Percentiles rank a stretch among this genome's conserved stretches.
Evolutionary conservation across 2,888 invertebrate species (phyloP).

Genomic region (Cosmopolites sordidus): DNA sequence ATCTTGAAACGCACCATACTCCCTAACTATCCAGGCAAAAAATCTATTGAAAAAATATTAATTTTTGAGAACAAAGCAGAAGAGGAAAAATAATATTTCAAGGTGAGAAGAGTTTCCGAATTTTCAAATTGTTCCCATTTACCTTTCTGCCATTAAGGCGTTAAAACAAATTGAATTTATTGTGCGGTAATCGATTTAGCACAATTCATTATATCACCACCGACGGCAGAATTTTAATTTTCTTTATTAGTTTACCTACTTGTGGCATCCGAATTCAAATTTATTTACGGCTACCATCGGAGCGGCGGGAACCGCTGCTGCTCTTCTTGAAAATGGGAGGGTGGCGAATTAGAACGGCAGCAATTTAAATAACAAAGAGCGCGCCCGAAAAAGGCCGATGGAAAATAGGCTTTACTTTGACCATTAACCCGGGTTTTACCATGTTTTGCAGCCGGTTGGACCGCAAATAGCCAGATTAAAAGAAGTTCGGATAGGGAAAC

Average conservation of each 20-base stretch:
- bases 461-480: slow-evolving; percentile 23
- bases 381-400: slow-evolving; percentile 19
- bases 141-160: too few relatives aligned
- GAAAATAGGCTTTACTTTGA: slow-evolving; percentile 25
- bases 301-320: not conserved
- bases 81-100: too few relatives aligned
- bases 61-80: too few relatives aligned
- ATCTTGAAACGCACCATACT: too few relatives aligned
- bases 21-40: too few relatives aligned
- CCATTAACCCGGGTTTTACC: slow-evolving; percentile 26
- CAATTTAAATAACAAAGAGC: slow-evolving; percentile 25
- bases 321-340: slow-evolving; percentile 14
- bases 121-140: too few relatives aligned
- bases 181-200: not conserved
- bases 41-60: too few relatives aligned
- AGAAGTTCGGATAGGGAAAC: slow-evolving; percentile 10
- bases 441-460: slow-evolving; percentile 24
- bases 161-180: not conserved
- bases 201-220: slow-evolving; percentile 23
- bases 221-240: slow-evolving; percentile 23
- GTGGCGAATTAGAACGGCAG: slow-evolving; percentile 13
- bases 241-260: slow-evolving; percentile 28
- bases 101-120: too few relatives aligned
- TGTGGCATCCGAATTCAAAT: slow-evolving; percentile 26
- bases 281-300: slow-evolving; percentile 11